phyloP scores from a whole-genome alignment of 2,113 vertebrate species.

The Brachyhypopomus occidentalis region DNA sequence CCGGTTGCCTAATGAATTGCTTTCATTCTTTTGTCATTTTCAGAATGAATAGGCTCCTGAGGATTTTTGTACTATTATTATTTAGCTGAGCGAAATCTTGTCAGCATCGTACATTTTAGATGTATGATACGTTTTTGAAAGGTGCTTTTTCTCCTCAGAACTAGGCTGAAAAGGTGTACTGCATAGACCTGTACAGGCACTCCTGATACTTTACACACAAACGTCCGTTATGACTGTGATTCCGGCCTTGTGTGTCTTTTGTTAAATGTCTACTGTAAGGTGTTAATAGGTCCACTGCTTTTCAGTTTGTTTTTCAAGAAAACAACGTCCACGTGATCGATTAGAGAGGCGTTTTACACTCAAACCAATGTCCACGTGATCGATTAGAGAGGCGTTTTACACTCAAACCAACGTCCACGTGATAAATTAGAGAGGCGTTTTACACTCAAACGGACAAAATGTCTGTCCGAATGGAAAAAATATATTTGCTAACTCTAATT shows the following conservation, averaged over 20 bases:
- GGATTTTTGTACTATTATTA: neutral
- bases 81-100: neutral
- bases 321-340: neutral
- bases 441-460: neutral
- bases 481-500: neutral
- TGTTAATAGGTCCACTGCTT: constrained; percentile 14
- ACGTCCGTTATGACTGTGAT: neutral
- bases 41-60: neutral
- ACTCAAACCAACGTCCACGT: constrained; percentile 1
- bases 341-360: neutral
- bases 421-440: neutral
- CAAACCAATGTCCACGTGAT: constrained; percentile 1
- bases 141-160: neutral
- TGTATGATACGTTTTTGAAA: neutral
- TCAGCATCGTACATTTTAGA: neutral
- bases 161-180: neutral
- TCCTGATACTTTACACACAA: neutral
- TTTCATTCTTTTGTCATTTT: neutral
- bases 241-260: neutral
- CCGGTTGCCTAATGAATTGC: neutral
- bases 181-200: neutral
- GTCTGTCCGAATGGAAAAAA: neutral
- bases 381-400: neutral
- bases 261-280: neutral
- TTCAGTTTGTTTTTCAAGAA: constrained; percentile 20